These are phyloP conservation scores for Cinara cedri DNA, from an alignment of 2,888 invertebrate species.

Conservation along the genomic window DNA sequence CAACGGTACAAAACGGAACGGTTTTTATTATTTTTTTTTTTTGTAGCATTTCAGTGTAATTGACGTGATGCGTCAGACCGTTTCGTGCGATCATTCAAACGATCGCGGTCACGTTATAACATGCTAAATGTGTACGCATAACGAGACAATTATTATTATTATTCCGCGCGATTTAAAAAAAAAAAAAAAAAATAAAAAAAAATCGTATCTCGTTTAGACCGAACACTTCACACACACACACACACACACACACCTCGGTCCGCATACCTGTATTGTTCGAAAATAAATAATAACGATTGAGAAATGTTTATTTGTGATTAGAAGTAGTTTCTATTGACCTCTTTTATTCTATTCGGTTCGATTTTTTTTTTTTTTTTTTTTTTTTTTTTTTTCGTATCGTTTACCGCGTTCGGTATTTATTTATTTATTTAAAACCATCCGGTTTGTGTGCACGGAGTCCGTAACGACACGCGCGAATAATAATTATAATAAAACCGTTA, in stretches of 20 bases:
- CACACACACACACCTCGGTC: neutral
- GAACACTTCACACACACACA: neutral
- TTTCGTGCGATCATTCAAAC: too few species aligned
- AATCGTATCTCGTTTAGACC: conserved; percentile 20
- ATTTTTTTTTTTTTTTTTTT: too few species aligned
- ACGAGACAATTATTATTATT: neutral
- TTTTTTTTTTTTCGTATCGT: conserved; percentile 9
- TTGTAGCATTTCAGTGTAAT: neutral
- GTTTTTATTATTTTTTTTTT: too few species aligned
- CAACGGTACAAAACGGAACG: too few species aligned
- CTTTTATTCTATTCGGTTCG: conserved; percentile 4
- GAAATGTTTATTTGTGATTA: conserved; percentile 31
- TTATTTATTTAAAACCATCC: conserved; percentile 7
- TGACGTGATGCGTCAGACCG: too few species aligned
- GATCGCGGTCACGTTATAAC: too few species aligned
- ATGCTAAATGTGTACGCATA: neutral
- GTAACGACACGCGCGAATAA: too few species aligned
- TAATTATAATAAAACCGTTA: too few species aligned
- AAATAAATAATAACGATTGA: conserved; percentile 28
- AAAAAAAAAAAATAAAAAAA: too few species aligned
- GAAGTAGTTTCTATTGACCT: conserved; percentile 49
- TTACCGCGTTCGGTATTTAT: conserved; percentile 18
- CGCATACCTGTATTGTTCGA: neutral
- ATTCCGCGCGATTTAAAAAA: conserved; percentile 11
- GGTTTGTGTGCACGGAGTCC: neutral